Percentiles rank a stretch among this genome's conserved stretches.
phyloP scores from a whole-genome alignment of 2,113 vertebrate genomes.

The Nothobranchius kuhntae region DNA sequence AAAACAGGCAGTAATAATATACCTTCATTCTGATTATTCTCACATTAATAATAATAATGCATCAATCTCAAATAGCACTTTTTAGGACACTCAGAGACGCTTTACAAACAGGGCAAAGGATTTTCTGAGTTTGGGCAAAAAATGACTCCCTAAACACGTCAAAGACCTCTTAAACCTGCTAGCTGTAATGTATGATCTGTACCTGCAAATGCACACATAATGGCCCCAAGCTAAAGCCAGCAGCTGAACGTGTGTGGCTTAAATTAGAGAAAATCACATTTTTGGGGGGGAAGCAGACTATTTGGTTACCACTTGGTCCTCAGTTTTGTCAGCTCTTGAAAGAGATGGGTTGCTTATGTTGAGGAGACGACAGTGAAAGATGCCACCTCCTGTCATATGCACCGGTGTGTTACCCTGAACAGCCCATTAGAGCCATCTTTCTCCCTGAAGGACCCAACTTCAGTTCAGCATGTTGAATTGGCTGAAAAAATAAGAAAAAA shows the following conservation, averaged over 20 bases:
- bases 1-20: background rate
- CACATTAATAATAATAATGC: no score
- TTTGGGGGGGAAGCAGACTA: no score
- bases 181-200: background rate
- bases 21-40: background rate
- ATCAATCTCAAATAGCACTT: no score
- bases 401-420: background rate
- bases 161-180: background rate
- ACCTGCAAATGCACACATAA: background rate
- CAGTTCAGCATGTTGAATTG: background rate
- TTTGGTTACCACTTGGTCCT: background rate
- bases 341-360: background rate
- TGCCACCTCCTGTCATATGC: background rate
- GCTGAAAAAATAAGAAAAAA: background rate
- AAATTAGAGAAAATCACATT: background rate
- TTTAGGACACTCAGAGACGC: no score
- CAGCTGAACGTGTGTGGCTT: background rate
- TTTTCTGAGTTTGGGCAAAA: background rate
- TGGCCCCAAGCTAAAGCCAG: background rate
- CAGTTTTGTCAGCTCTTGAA: background rate
- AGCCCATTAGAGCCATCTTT: background rate
- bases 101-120: no score
- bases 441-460: background rate
- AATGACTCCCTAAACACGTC: background rate
- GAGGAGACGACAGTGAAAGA: background rate